Evolutionary conservation across 64 coral and sea anemone genomes (phyloP).

Genomic region (Actinia tenebrosa): DNA sequence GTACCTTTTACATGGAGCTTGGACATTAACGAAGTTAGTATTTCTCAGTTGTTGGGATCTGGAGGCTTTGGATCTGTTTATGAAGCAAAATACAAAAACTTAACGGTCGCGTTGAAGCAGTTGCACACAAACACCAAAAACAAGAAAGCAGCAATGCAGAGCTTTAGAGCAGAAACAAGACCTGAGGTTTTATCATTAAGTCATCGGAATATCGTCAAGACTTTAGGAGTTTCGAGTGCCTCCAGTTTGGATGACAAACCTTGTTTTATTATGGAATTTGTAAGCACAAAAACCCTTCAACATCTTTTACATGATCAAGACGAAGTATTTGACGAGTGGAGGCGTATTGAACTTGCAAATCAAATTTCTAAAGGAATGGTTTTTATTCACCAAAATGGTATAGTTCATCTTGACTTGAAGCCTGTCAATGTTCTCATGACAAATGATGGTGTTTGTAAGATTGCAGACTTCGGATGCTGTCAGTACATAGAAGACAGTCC

Average conservation of each 20-base stretch:
- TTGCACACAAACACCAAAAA: conserved; percentile 93
- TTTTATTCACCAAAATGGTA: conserved; percentile 65
- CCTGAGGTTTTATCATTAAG: conserved; percentile 70
- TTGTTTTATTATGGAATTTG: conserved; percentile 90
- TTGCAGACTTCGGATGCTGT: conserved; percentile 83
- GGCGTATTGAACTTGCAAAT: conserved; percentile 52
- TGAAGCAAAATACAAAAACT: conserved; percentile 78
- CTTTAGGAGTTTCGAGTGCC: conserved; percentile 51
- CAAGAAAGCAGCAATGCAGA: conserved; percentile 96
- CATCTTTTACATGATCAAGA: conserved; percentile 67
- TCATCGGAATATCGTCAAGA: conserved; percentile 84
- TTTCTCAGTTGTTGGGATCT: conserved; percentile 57
- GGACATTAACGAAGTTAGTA: conserved; percentile 79
- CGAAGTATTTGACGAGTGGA: conserved; percentile 51
- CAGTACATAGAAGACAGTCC: conserved; percentile 84
- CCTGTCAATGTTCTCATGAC: conserved; percentile 79
- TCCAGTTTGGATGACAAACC: conserved; percentile 69
- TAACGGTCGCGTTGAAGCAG: conserved; percentile 74
- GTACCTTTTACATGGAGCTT: conserved; percentile 41
- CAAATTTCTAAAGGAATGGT: conserved; percentile 72
- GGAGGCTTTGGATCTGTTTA: conserved; percentile 85
- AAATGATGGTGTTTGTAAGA: conserved; percentile 59
- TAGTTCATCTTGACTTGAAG: conserved; percentile 92
- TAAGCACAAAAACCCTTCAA: conserved; percentile 82
- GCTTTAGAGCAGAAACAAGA: conserved; percentile 77